These are phyloP conservation scores for Protonibea diacanthus DNA, from an alignment of 2,797 vertebrate species.

Conservation along the genomic window DNA sequence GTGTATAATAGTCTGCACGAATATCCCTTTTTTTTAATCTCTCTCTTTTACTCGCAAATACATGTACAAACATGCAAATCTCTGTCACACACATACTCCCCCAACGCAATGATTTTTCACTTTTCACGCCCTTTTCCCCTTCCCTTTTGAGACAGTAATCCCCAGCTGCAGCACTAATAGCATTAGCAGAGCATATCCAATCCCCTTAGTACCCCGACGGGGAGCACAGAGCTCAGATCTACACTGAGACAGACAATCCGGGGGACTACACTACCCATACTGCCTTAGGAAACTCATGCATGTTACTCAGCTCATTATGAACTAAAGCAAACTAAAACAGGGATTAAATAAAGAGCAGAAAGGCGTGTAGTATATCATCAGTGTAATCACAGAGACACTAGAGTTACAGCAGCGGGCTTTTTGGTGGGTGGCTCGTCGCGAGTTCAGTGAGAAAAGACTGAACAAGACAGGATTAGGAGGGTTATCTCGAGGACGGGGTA, in stretches of 20 bases:
- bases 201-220: slow-evolving; percentile 72
- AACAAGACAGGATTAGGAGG: not conserved
- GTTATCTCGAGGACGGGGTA: not conserved
- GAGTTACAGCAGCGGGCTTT: not conserved
- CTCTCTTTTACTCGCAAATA: slow-evolving; percentile 33
- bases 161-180: slow-evolving; percentile 78
- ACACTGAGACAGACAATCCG: slow-evolving; percentile 58
- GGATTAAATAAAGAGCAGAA: slow-evolving; percentile 7
- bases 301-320: slow-evolving; percentile 15
- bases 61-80: slow-evolving; percentile 66
- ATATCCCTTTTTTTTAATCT: slow-evolving; percentile 44
- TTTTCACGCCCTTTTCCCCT: slow-evolving; percentile 71
- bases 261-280: slow-evolving; percentile 73
- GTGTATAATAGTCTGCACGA: slow-evolving; percentile 34
- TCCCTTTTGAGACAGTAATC: slow-evolving; percentile 80
- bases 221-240: slow-evolving; percentile 66
- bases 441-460: not conserved
- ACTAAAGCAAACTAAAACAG: slow-evolving; percentile 32
- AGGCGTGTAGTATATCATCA: not conserved
- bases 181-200: slow-evolving; percentile 83
- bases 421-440: not conserved
- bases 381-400: not conserved
- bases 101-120: slow-evolving; percentile 61
- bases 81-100: slow-evolving; percentile 49
- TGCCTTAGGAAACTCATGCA: slow-evolving; percentile 49